These are phyloP conservation scores for Zoanthus gigantus DNA, from an alignment of 92 coral and sea anemone species.

Conservation along the genomic window DNA sequence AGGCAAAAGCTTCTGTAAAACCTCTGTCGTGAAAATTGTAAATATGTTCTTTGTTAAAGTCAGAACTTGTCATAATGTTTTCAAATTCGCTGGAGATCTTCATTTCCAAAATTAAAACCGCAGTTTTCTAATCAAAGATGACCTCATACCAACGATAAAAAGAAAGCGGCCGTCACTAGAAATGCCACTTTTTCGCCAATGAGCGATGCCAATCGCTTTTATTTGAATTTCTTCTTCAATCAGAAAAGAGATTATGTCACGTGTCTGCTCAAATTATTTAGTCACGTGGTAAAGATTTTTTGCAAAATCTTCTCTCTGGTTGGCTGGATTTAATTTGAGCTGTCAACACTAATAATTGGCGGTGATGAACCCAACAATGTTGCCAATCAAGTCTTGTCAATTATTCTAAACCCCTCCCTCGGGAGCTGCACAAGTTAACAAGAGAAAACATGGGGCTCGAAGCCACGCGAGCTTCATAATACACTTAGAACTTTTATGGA, in stretches of 20 bases:
- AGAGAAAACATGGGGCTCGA: conserved; percentile 88
- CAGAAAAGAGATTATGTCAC: conserved; percentile 56
- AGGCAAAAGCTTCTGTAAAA: not conserved
- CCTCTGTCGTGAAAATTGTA: conserved; percentile 2
- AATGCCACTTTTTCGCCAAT: conserved; percentile 66
- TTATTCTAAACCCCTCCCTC: conserved; percentile 88
- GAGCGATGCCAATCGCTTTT: conserved; percentile 45
- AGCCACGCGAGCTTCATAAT: conserved; percentile 90
- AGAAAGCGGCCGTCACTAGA: conserved; percentile 60
- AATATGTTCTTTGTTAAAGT: conserved; percentile 31
- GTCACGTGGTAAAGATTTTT: conserved; percentile 77
- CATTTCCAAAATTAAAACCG: conserved; percentile 57
- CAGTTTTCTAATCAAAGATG: conserved; percentile 49
- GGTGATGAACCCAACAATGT: conserved; percentile 86
- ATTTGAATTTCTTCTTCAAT: conserved; percentile 66
- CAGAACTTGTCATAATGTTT: conserved; percentile 27
- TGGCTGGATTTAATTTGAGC: conserved; percentile 83
- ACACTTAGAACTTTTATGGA: conserved; percentile 44
- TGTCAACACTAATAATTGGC: conserved; percentile 97
- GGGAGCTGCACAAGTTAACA: conserved; percentile 87
- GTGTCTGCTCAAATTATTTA: conserved; percentile 53
- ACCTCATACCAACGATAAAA: conserved; percentile 72
- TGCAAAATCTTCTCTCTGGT: conserved; percentile 58
- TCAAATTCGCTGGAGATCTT: conserved; percentile 32
- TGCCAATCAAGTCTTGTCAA: conserved; percentile 91